Evolutionary conservation across 2,888 invertebrate genomes (phyloP), one percentile per base, ranked within the genome.

Genomic region (Caenorhabditis sp.): DNA sequence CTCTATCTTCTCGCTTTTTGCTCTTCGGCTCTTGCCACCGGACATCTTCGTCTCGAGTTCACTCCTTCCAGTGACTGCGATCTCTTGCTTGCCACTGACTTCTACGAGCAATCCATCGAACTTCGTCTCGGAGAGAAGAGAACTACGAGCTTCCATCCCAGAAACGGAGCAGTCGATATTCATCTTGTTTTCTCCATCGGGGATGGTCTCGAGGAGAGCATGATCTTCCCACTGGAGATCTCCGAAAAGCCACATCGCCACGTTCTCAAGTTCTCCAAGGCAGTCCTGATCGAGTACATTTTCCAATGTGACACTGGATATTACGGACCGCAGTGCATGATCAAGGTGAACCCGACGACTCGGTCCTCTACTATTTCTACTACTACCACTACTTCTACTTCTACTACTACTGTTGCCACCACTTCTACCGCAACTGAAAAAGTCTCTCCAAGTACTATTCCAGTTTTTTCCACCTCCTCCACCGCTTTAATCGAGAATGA

Each of bases 131-230:
- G 64, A 62, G 55, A 62, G 5, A 64, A 55, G 35, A 40, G 40
- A 47, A 62, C 61, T n/a, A 13, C 56, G 18, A 72, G 71, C 28
- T 72, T 64, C 26, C 71, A 71, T 51, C 70, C 62, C 20, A 37
- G 18, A 22, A 11, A 13, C n/a, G 9, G 37, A 62, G 15, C 18
- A 71, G 15, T 22, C 20, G 22, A n/a, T 62, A 13, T 40, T 35
- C 6, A 4, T 53, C n/a, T 9, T 20, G 1, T 2, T 13, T 62
- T 71, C 22, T 40, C 53, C 11, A 44, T 44, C 4, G 44, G 18
- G 9, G 44, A 37, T 15, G 55, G 55, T 28, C 2, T 8, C n/a
- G 13, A 13, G 1, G 6, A 18, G 20, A 20, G 15, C 11, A 13
- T 40, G 20, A 20, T 13, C 0, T 55, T 44, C 28, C 26, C 24